Evolutionary conservation across 2,797 vertebrate genomes (phyloP), one percentile per base, ranked within the genome.

Genomic region (Mus minutoides): DNA sequence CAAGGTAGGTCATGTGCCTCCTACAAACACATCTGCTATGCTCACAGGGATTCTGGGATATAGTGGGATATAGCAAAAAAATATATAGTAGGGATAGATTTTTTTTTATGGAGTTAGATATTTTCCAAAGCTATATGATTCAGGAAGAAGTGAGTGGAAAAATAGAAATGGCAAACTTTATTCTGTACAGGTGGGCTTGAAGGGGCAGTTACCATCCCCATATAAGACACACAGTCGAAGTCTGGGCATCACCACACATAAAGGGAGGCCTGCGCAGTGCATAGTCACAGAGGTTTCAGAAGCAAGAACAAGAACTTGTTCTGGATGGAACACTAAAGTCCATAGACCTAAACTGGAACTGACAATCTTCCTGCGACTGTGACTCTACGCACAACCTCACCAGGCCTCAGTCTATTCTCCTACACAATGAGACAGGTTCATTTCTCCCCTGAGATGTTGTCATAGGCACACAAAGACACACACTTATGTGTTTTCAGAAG

Each of bases 371-470:
- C 0, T 0, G 22, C 1, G 1, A 40, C 58, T 67, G 43, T 40
- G 4, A 52, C 1, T 3, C 11, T 0, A 0, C 3, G 16, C 6
- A 2, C 24, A 24, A 31, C 49, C 49, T 84, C 17, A 10, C 13
- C 11, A 49, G 49, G 34, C 4, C 4, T 79, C 13, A 19, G 24
- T 40, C 90, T 14, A 43, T 24, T 29, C 84, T 40, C 22, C 46
- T 9, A 0, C 6, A 34, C 0, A 2, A 3, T 0, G 34, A 52
- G 6, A 49, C n/a, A 22, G 0, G 3, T 9, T 73, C 26, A 1
- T 31, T 83, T 46, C 52, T 69, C n/a, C 31, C 40, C n/a, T 37
- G 69, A 79, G 11, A 10, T 2, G 17, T n/a, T 4, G 8, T 12
- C 67, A 0, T 1, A 43, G 76, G 43, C 16, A 73, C 19, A 29